Percentiles rank a stretch among this genome's conserved stretches.
phyloP scores from a whole-genome alignment of 2,888 invertebrate species.

The Drosophila melanosoma region DNA sequence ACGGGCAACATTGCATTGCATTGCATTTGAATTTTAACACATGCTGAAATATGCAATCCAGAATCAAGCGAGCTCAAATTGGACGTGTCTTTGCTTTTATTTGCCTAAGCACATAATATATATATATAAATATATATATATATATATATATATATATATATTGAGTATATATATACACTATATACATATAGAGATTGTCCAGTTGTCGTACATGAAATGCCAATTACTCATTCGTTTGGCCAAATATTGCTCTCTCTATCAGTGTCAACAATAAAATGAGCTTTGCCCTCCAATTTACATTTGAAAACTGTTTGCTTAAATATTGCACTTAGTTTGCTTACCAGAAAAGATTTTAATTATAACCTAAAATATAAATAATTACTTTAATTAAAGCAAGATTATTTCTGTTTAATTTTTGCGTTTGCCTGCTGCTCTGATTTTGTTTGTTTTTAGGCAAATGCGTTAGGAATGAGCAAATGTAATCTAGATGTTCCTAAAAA shows the following conservation, averaged over 20 bases:
- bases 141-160: not conserved
- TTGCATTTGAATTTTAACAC: constrained; percentile 42
- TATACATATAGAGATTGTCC: constrained; percentile 16
- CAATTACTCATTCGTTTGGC: constrained; percentile 22
- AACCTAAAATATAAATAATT: not conserved
- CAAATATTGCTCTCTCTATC: constrained; percentile 12
- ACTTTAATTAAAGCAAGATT: not conserved
- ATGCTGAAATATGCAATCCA: constrained; percentile 55
- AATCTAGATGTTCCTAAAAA: not conserved
- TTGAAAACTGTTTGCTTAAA: not conserved
- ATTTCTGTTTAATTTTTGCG: not conserved
- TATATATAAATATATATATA: not conserved
- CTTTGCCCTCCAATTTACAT: not conserved
- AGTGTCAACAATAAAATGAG: constrained; percentile 1
- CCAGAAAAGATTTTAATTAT: not conserved
- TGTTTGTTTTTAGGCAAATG: not conserved
- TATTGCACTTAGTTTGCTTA: not conserved
- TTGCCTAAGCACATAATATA: constrained; percentile 8
- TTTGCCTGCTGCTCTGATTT: not conserved
- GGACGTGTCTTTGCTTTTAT: constrained; percentile 36
- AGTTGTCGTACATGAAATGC: constrained; percentile 11
- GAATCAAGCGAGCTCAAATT: constrained; percentile 43
- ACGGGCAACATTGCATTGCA: constrained; percentile 23
- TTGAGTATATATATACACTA: constrained; percentile 4
- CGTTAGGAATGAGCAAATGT: not conserved